Base-by-base conservation (phyloP, 2,113 vertebrate species). In the Megaptera novaeangliae region DNA sequence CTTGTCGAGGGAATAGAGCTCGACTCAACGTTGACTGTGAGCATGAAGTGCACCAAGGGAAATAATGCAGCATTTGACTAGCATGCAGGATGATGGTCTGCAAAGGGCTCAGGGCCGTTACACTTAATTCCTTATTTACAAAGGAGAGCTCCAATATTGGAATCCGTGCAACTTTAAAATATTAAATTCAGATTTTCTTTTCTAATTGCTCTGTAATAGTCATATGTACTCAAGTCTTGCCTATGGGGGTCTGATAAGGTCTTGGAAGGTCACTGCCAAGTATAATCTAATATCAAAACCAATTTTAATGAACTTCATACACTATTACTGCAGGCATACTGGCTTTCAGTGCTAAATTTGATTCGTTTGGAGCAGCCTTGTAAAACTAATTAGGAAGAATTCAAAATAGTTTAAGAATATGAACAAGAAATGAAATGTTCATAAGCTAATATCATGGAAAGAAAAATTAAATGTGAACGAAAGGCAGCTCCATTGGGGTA, bases 341-440 rank as follows among this genome's bases (percentile, higher is more conserved):
- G 72, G 57, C 27, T 86, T 94, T 36, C 68, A 41, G 74, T 6
- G 39, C 57, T 13, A 34, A 92, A 44, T 86, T 36, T n/a, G 31
- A 29, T 63, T 72, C 3, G 7, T 64, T 57, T 71, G 52, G 64
- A 75, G 44, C 52, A 85, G 64, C 9, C 49, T 39, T 46, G 25
- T n/a, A 78, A 92, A 72, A 49, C 14, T 77, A 72, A 92, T 94
- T 92, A 87, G 77, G 63, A 77, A 96, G 77, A 96, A 77, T 95
- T 77, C 95, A 68, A 97, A 92, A 89, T 94, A 81, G 78, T 61
- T 84, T 88, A 78, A 83, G 88, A 68, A 84, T 55, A 71, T 25
- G 63, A 96, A 84, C 75, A 69, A 69, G 71, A 93, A 95, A 74
- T 85, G 52, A 91, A 88, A 96, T 88, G 77, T 77, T 91, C 87